phyloP scores from a whole-genome alignment of 2,888 invertebrate genomes.

The Apomyelois bistriatella region DNA sequence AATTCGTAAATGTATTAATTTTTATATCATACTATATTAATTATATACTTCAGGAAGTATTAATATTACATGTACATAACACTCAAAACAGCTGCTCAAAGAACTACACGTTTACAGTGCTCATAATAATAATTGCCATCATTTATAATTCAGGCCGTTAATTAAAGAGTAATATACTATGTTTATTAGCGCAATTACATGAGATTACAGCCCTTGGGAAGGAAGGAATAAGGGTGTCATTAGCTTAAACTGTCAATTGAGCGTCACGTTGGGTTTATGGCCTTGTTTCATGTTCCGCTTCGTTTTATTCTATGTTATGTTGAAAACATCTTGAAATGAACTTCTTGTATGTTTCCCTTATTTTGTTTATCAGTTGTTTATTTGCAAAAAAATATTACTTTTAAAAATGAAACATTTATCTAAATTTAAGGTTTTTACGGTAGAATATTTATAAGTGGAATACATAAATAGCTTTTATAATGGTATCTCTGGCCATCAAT shows the following conservation, averaged over 20 bases:
- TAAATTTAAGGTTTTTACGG: no score
- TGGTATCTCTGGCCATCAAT: no score
- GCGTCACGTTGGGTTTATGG: slow-evolving; percentile 25
- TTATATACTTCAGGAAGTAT: no score
- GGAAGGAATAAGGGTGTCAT: slow-evolving; percentile 22
- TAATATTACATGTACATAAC: no score
- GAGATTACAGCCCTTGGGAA: slow-evolving; percentile 22
- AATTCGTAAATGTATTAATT: no score
- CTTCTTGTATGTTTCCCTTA: not conserved
- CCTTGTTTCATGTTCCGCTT: slow-evolving; percentile 13
- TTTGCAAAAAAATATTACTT: no score
- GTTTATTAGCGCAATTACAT: slow-evolving; percentile 24
- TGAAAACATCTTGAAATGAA: not conserved
- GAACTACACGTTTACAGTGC: slow-evolving; percentile 19
- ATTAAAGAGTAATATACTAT: slow-evolving; percentile 25
- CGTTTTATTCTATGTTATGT: slow-evolving; percentile 11
- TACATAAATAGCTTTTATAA: no score
- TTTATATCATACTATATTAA: no score
- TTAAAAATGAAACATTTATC: no score
- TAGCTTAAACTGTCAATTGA: slow-evolving; percentile 22
- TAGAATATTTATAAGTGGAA: no score
- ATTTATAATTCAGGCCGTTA: slow-evolving; percentile 24
- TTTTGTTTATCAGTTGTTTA: not conserved
- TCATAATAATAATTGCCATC: slow-evolving; percentile 24
- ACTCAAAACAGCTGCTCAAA: slow-evolving; percentile 17